Evolutionary conservation across 2,797 vertebrate genomes (phyloP).

Genomic region (Argya squamiceps): DNA sequence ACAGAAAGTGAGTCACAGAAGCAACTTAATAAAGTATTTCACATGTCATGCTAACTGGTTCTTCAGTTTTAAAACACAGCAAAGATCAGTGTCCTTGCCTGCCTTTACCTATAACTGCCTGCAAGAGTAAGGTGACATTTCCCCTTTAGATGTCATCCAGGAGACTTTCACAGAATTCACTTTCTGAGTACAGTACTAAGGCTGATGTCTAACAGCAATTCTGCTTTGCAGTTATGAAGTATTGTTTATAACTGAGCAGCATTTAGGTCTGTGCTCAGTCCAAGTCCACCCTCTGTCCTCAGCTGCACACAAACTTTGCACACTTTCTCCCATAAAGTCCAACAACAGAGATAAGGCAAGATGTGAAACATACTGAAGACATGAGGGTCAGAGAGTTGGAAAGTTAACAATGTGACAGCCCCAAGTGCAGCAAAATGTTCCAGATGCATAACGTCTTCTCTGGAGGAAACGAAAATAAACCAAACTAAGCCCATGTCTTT

Average conservation of each 20-base stretch:
- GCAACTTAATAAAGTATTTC: background rate
- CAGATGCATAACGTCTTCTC: background rate
- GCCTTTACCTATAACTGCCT: background rate
- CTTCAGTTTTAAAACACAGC: background rate
- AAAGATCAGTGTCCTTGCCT: background rate
- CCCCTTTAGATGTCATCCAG: rapidly evolving
- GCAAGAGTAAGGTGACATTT: background rate
- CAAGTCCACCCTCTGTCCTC: background rate
- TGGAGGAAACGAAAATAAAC: background rate
- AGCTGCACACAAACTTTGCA: background rate
- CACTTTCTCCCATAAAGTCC: background rate
- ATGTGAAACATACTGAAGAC: background rate
- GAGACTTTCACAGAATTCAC: background rate
- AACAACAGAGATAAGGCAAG: background rate
- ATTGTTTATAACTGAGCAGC: background rate
- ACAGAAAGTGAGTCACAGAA: background rate
- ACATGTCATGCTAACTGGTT: rapidly evolving
- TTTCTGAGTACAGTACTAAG: background rate
- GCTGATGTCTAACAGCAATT: background rate
- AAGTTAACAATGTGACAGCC: background rate
- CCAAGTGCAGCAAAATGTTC: rapidly evolving
- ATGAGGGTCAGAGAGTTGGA: background rate
- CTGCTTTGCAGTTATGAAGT: background rate
- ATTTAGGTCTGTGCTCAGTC: background rate
- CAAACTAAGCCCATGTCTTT: background rate